These are phyloP conservation scores for Caenorhabditis briggsae DNA, from an alignment of 1,140 invertebrate species.

Conservation along the genomic window DNA sequence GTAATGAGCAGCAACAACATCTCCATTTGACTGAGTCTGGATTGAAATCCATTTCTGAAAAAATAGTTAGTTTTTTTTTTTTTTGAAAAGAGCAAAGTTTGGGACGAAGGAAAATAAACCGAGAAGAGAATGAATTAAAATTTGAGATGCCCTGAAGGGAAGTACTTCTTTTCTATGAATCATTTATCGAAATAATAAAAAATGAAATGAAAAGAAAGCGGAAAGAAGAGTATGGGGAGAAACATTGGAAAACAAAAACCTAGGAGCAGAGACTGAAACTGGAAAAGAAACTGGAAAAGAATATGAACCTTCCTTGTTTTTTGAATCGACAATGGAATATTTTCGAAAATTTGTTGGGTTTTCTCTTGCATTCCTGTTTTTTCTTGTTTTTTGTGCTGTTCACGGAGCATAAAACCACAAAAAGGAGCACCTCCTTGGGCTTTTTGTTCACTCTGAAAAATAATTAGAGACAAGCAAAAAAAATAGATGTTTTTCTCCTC, in stretches of 20 bases:
- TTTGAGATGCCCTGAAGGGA: slow-evolving; percentile 35
- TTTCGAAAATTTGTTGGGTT: background rate
- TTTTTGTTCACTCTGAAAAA: background rate
- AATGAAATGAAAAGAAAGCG: background rate
- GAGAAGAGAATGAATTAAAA: slow-evolving; percentile 20
- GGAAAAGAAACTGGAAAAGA: no score
- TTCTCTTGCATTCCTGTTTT: background rate
- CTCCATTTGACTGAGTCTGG: slow-evolving; percentile 57
- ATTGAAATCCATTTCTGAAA: slow-evolving; percentile 60
- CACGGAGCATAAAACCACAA: background rate
- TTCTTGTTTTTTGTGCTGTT: background rate
- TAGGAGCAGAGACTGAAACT: no score
- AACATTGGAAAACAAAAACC: background rate
- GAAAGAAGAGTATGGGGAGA: background rate
- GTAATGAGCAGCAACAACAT: slow-evolving; percentile 59
- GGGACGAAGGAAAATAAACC: background rate
- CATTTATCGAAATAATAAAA: slow-evolving; percentile 36
- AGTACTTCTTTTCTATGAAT: slow-evolving; percentile 28
- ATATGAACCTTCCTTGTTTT: no score
- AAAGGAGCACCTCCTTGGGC: background rate
- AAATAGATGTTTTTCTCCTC: background rate
- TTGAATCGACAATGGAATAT: no score
- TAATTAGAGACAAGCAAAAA: background rate
- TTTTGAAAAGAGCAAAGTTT: background rate
- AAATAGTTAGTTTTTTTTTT: no score